Evolutionary conservation across 2,888 invertebrate species (phyloP).

Genomic region (Sminthurinus aureus): DNA sequence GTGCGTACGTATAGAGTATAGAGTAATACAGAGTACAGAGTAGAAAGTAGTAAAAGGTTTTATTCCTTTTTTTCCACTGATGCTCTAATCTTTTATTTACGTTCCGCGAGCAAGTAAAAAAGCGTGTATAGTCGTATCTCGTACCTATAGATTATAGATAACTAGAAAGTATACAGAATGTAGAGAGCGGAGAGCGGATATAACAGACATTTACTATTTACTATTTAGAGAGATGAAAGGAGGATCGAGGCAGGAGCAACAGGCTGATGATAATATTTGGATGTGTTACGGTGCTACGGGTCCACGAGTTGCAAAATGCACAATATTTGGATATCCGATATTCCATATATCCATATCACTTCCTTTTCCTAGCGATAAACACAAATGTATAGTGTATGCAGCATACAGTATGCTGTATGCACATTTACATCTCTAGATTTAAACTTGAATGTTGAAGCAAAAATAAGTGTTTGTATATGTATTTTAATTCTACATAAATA

Average conservation of each 20-base stretch:
- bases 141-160: too few species aligned
- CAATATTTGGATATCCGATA: neutral
- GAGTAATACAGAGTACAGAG: too few species aligned
- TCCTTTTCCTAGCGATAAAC: neutral
- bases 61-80: conserved; percentile 3
- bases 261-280: neutral
- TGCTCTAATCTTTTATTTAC: conserved; percentile 4
- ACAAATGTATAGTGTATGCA: neutral
- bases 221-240: too few species aligned
- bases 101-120: neutral
- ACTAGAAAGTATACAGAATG: too few species aligned
- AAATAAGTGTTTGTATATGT: too few species aligned
- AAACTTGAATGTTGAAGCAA: too few species aligned
- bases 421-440: too few species aligned
- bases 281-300: too few species aligned
- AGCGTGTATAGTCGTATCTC: too few species aligned
- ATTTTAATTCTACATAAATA: too few species aligned
- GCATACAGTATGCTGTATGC: neutral
- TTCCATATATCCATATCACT: conserved; percentile 9
- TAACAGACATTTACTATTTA: too few species aligned
- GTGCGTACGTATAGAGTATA: conserved; percentile 16
- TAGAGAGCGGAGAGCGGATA: too few species aligned
- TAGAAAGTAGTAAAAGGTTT: conserved; percentile 25
- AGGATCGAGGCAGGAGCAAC: conserved; percentile 13
- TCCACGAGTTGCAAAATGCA: neutral